phyloP scores from a whole-genome alignment of 2,888 invertebrate genomes.

The Apotomis betuletana region DNA sequence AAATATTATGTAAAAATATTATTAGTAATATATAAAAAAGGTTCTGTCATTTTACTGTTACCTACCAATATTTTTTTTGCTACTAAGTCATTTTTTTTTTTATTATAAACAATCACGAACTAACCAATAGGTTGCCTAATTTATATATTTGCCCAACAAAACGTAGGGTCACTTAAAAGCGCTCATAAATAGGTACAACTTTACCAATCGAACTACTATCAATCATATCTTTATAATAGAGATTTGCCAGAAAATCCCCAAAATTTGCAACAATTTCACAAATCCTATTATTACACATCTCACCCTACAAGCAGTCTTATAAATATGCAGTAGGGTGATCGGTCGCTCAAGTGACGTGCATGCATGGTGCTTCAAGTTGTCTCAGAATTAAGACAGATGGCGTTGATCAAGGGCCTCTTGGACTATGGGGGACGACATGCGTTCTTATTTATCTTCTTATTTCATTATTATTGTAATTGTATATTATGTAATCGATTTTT shows the following conservation, averaged over 20 bases:
- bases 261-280: constrained; percentile 66
- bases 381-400: constrained; percentile 71
- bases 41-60: too few relatives aligned
- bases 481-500: neutral
- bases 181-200: constrained; percentile 3
- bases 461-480: neutral
- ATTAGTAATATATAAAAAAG: too few relatives aligned
- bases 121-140: too few relatives aligned
- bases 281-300: constrained; percentile 40
- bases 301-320: constrained; percentile 47
- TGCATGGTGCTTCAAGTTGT: constrained; percentile 55
- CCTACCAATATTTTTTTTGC: too few relatives aligned
- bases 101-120: too few relatives aligned
- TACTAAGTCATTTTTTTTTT: too few relatives aligned
- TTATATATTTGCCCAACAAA: neutral
- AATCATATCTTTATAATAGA: constrained; percentile 37
- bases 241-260: constrained; percentile 44
- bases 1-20: too few relatives aligned
- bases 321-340: constrained; percentile 55
- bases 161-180: neutral
- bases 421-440: constrained; percentile 22
- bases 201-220: constrained; percentile 18
- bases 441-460: constrained; percentile 1
- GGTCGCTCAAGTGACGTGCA: constrained; percentile 55
- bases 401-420: constrained; percentile 46